Evolutionary conservation across 2,797 vertebrate species (phyloP).

Genomic region (Chaetodon trifasciatus): DNA sequence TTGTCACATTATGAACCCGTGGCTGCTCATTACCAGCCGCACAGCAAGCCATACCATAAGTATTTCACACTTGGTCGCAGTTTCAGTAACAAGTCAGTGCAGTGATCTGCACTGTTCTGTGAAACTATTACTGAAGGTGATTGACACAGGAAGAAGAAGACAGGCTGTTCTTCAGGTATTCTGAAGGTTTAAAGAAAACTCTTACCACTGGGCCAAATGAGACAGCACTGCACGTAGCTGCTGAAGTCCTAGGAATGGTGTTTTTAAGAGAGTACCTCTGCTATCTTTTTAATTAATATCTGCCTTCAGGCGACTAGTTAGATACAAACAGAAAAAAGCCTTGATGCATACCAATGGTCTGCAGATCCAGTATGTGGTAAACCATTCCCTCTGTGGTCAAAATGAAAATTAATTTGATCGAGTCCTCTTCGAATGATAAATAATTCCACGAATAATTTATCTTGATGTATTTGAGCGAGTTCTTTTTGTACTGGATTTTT

Average conservation of each 20-base stretch:
- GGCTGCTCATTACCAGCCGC: background rate
- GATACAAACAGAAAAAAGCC: slow-evolving; percentile 74
- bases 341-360: slow-evolving; percentile 67
- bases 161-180: slow-evolving; percentile 38
- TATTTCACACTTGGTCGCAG: slow-evolving; percentile 30
- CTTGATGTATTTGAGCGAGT: slow-evolving; percentile 52
- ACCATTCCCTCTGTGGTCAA: slow-evolving; percentile 64
- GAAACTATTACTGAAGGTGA: slow-evolving; percentile 23
- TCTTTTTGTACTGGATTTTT: slow-evolving; percentile 25
- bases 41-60: slow-evolving; percentile 2
- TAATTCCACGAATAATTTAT: slow-evolving; percentile 68
- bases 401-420: slow-evolving; percentile 69
- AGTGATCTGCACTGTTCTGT: slow-evolving; percentile 25
- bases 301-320: slow-evolving; percentile 78
- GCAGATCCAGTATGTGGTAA: slow-evolving; percentile 61
- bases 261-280: slow-evolving; percentile 51
- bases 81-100: slow-evolving; percentile 23
- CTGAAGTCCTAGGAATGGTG: slow-evolving; percentile 45
- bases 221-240: slow-evolving; percentile 15
- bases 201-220: slow-evolving; percentile 44
- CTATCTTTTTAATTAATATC: slow-evolving; percentile 84
- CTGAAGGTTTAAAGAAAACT: slow-evolving; percentile 44
- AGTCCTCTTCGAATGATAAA: slow-evolving; percentile 70
- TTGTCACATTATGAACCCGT: background rate
- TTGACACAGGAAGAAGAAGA: slow-evolving; percentile 15